Evolutionary conservation across 2,113 vertebrate species (phyloP).

Genomic region (Chamaetylas fuelleborni): DNA sequence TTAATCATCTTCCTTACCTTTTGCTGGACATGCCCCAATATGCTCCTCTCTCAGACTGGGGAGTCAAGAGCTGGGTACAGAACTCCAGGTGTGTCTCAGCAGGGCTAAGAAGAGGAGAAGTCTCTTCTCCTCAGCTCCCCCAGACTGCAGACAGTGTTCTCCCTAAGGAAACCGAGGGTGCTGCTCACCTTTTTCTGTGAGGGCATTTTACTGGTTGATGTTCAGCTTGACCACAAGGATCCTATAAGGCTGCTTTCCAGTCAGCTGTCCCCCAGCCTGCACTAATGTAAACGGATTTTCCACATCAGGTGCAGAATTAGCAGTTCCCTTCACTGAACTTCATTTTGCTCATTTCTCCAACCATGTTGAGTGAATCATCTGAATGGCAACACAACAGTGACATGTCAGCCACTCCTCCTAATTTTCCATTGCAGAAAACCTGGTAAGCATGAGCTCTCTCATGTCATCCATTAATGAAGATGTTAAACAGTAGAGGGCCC

Average conservation of each 20-base stretch:
- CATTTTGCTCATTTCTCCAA: background rate
- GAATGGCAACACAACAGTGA: background rate
- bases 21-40: background rate
- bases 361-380: background rate
- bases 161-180: background rate
- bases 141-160: rapidly evolving
- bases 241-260: background rate
- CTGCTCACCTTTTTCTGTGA: background rate
- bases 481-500: background rate
- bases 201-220: background rate
- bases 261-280: background rate
- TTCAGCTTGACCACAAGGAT: background rate
- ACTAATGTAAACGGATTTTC: background rate
- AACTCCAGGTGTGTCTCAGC: background rate
- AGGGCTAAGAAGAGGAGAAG: background rate
- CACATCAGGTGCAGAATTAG: background rate
- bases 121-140: too few relatives aligned
- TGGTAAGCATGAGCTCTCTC: rapidly evolving
- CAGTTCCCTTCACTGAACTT: background rate
- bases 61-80: background rate
- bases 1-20: background rate
- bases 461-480: background rate
- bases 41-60: background rate
- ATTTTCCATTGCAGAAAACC: background rate
- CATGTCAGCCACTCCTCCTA: background rate